Evolutionary conservation across 2,113 vertebrate species (phyloP), one percentile per base, ranked within the genome.

Genomic region (Sturnus vulgaris): DNA sequence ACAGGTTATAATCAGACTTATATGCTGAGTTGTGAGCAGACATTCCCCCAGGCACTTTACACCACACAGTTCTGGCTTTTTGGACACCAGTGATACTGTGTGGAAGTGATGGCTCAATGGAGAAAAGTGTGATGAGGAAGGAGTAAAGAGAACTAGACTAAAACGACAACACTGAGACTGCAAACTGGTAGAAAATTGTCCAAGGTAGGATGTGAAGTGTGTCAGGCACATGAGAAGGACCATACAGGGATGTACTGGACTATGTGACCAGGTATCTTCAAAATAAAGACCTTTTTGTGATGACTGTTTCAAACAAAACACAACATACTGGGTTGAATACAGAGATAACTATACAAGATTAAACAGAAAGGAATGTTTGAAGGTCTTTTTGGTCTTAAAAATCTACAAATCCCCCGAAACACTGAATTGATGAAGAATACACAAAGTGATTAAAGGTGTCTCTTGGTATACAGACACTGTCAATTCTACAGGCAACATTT

Each of bases 51-150:
- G 47, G 60, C 83, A 75, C 30, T 31, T 37, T 25, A 49, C 71
- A 88, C 25, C 8, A 46, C 0, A 0, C 31, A 89, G 28, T n/a
- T 78, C 39, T 8, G 17, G 57, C 15, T 55, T 91, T 91, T 55
- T 65, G 81, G 68, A 82, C 40, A 76, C n/a, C 31, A 76, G 50
- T 19, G 82, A 49, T 0, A 0, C 33, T 22, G 20, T 1, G 0
- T 40, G 77, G 69, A 95, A 90, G n/a, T 3, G 20, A 80, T 14
- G 21, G 16, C 55, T 79, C 84, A 85, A 3, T 6, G 23, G 50
- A 79, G 37, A 35, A 87, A 61, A 42, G 70, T 59, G 30, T 25
- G 49, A 85, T 0, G 2, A 76, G 35, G 55, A 56, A 75, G 31
- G 4, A 66, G 7, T 16, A 52, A 90, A 22, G 35, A 73, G 33